phyloP scores from a whole-genome alignment of 2,888 invertebrate species.

The Morpho deidamia region DNA sequence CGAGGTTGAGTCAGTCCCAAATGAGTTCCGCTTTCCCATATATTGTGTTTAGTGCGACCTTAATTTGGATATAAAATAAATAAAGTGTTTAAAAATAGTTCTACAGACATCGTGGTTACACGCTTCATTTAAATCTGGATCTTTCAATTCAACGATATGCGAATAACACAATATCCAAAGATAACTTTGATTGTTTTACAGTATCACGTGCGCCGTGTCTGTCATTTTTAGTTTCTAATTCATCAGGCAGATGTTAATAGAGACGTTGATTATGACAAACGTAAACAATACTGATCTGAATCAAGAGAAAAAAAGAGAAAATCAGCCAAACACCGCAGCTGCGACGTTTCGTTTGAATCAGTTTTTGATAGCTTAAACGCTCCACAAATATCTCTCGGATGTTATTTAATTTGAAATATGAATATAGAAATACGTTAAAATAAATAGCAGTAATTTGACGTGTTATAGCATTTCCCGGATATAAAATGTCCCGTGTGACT shows the following conservation, averaged over 20 bases:
- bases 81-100: neutral
- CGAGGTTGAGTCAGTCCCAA: conserved; percentile 18
- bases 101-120: neutral
- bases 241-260: neutral
- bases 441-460: too few relatives aligned
- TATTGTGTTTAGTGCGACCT: conserved; percentile 2
- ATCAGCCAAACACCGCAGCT: neutral
- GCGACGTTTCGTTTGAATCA: neutral
- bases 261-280: neutral
- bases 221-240: neutral
- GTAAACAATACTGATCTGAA: conserved; percentile 1
- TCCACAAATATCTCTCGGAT: neutral
- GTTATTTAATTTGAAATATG: neutral
- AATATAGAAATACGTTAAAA: too few relatives aligned
- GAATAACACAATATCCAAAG: neutral
- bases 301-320: neutral
- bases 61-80: neutral
- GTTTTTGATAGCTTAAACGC: neutral
- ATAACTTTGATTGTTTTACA: neutral
- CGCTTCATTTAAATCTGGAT: neutral
- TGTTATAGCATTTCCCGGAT: too few relatives aligned
- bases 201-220: neutral
- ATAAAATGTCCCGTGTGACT: too few relatives aligned
- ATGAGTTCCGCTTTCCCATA: conserved; percentile 19
- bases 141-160: neutral